phyloP scores from a whole-genome alignment of 1,140 invertebrate genomes.

The Drosophila arizonae region DNA sequence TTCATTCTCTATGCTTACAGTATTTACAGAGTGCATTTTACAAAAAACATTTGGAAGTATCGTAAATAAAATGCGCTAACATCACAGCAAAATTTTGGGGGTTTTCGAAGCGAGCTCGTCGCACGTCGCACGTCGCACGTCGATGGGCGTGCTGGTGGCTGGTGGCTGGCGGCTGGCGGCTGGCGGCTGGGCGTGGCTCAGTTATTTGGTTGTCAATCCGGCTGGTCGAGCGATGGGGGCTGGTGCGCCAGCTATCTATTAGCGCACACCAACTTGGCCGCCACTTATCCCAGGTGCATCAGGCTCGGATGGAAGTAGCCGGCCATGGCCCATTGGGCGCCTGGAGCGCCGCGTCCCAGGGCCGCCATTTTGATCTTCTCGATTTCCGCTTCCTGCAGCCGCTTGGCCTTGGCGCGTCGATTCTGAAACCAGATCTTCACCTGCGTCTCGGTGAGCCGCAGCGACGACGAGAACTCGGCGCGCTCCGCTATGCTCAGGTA shows the following conservation, averaged over 20 bases:
- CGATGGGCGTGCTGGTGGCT: background rate
- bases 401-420: slow-evolving; percentile 95
- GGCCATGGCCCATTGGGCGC: slow-evolving; percentile 82
- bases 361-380: slow-evolving; percentile 93
- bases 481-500: slow-evolving; percentile 98
- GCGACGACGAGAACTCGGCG: slow-evolving; percentile 96
- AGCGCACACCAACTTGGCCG: slow-evolving; percentile 66
- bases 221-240: slow-evolving; percentile 18
- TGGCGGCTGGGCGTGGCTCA: slow-evolving; percentile 50
- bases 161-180: slow-evolving; percentile 4
- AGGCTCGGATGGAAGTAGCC: slow-evolving; percentile 82
- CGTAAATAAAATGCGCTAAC: slow-evolving; percentile 82
- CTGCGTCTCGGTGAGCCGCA: slow-evolving; percentile 97
- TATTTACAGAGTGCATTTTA: slow-evolving; percentile 78
- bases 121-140: background rate
- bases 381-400: slow-evolving; percentile 96
- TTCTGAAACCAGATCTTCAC: slow-evolving; percentile 99
- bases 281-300: slow-evolving; percentile 82
- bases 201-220: slow-evolving; percentile 61
- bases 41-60: slow-evolving; percentile 74
- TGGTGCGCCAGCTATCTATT: slow-evolving; percentile 21
- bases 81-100: slow-evolving; percentile 82
- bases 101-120: slow-evolving; percentile 37
- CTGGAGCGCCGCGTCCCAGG: slow-evolving; percentile 83
- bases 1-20: slow-evolving; percentile 49